Percentiles rank a stretch among this genome's conserved stretches.
phyloP scores from a whole-genome alignment of 2,888 invertebrate species.

The Parnassius smintheus region DNA sequence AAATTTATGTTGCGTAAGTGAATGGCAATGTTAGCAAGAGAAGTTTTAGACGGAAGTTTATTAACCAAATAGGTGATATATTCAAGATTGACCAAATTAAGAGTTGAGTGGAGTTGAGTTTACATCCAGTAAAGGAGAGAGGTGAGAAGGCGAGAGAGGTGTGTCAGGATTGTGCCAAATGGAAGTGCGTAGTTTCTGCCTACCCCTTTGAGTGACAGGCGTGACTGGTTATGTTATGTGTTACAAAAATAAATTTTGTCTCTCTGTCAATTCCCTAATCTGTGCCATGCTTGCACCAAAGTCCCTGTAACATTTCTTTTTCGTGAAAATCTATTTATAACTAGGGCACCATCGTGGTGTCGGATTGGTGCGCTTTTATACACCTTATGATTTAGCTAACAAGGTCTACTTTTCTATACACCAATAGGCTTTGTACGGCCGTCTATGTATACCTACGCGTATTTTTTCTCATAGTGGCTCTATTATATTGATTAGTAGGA shows the following conservation, averaged over 20 bases:
- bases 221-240: too few relatives aligned
- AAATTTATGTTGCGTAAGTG: too few relatives aligned
- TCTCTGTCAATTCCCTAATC: conserved; percentile 41
- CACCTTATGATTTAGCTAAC: conserved; percentile 39
- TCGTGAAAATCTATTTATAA: conserved; percentile 82
- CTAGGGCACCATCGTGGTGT: conserved; percentile 70
- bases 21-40: too few relatives aligned
- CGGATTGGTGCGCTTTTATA: conserved; percentile 36
- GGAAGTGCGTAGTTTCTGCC: too few relatives aligned
- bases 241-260: not conserved
- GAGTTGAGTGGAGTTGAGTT: too few relatives aligned
- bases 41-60: too few relatives aligned
- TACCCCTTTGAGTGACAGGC: too few relatives aligned
- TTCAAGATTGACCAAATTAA: too few relatives aligned
- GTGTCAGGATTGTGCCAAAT: too few relatives aligned
- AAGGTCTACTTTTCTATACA: conserved; percentile 39
- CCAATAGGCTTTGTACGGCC: conserved; percentile 26
- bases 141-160: too few relatives aligned
- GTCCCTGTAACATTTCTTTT: conserved; percentile 81
- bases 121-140: too few relatives aligned
- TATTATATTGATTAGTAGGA: conserved; percentile 80
- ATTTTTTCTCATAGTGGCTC: conserved; percentile 76
- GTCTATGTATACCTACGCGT: conserved; percentile 51
- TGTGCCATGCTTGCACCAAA: conserved; percentile 67
- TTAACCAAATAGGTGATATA: too few relatives aligned